Evolutionary conservation across 1,140 invertebrate species (phyloP), one percentile per base, ranked within the genome.

Genomic region (Zaprionus gabonicus): DNA sequence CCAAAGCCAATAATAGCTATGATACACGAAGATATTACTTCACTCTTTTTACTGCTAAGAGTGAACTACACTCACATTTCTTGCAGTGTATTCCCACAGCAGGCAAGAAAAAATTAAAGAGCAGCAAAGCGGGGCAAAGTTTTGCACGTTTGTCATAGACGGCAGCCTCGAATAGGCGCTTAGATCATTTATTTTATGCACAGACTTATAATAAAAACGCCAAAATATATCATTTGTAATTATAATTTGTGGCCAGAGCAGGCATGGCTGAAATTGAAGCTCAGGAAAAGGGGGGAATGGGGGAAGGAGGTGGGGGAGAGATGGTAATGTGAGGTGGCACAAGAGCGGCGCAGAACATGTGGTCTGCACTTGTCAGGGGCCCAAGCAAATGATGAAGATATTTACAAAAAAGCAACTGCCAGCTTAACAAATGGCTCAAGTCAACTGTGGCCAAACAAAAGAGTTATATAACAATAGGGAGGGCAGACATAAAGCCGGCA

Each of bases 201-300:
- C 74, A 80, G 78, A 72, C 78, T 76, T 60, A 76, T 81, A 86
- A 80, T 72, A 80, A 82, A 82, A 84, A 76, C 69, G 55, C 76
- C 78, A 78, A 75, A 76, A 81, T 81, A 81, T 71, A 77, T 80
- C 69, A 83, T 86, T 86, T 78, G 73, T 76, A 77, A 82, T 80
- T 80, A 78, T 79, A 81, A 65, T 80, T 60, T 76, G 80, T 79
- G 71, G 51, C 46, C 46, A 10, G 9, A 20, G 63, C 66, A 60
- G 73, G 38, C 44, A 15, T 23, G 25, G 10, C 31, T 38, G 23
- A 53, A 56, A 13, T 25, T 36, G 49, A 20, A 23, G 25, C 23
- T 17, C 12, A 17, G 1, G 1, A 2, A 10, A 9, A 20, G 20
- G 1, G 20, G 46, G 49, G 13, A n/a, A n/a, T n/a, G 12, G 34